A percentile compares a stretch with the other conserved stretches of the same genome.
These are phyloP conservation scores for Bombus fervidus DNA, from an alignment of 1,140 invertebrate genomes.

Conservation along the genomic window DNA sequence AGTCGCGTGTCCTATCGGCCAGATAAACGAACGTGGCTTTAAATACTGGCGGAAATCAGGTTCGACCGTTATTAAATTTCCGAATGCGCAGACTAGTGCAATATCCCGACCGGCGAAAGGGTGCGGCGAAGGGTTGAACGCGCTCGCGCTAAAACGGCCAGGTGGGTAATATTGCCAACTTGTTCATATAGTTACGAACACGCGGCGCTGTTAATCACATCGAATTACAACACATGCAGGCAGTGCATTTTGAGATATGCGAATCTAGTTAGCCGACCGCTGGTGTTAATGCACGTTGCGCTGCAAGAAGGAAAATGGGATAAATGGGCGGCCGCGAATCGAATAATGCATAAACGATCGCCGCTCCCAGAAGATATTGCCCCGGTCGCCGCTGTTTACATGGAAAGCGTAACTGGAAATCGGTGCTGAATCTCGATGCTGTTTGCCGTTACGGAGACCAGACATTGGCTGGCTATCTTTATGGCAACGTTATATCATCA, in stretches of 20 bases:
- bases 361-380: conserved; percentile 45
- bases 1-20: conserved; percentile 5
- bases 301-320: conserved; percentile 58
- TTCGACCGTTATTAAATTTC: conserved; percentile 63
- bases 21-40: conserved; percentile 41
- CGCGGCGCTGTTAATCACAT: conserved; percentile 69
- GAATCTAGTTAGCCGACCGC: conserved; percentile 64
- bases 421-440: conserved; percentile 12
- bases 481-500: neutral
- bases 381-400: conserved; percentile 8
- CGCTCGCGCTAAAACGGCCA: conserved; percentile 56
- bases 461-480: neutral
- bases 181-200: conserved; percentile 69
- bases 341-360: conserved; percentile 61
- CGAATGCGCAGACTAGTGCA: conserved; percentile 52
- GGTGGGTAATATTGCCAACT: conserved; percentile 69
- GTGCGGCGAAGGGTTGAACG: neutral
- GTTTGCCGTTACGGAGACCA: neutral
- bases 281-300: conserved; percentile 61
- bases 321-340: conserved; percentile 60
- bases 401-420: conserved; percentile 15
- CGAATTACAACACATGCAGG: conserved; percentile 67
- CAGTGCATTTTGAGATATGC: conserved; percentile 66
- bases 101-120: conserved; percentile 45
- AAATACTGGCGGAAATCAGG: conserved; percentile 55